These are phyloP conservation scores for Ptychoptera contaminata DNA, from an alignment of 2,888 invertebrate species.

Conservation along the genomic window DNA sequence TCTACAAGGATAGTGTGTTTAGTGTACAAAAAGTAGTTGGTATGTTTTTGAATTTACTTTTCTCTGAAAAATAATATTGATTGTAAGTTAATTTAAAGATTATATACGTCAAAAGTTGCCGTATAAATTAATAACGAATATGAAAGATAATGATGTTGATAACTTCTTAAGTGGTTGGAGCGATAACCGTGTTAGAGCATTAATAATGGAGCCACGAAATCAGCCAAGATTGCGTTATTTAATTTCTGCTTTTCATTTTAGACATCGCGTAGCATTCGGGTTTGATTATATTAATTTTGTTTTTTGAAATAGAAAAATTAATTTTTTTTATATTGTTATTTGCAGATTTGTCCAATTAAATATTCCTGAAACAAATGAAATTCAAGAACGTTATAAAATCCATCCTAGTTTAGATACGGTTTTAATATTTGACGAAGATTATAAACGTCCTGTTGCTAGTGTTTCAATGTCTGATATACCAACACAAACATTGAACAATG, in stretches of 20 bases:
- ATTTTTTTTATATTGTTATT: conserved; percentile 1
- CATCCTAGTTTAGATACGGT: conserved; percentile 61
- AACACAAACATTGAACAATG: conserved; percentile 70
- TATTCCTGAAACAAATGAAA: conserved; percentile 41
- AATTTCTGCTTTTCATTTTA: conserved; percentile 72
- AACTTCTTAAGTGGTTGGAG: conserved; percentile 74
- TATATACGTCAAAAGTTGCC: conserved; percentile 82
- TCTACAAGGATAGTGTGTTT: conserved; percentile 68
- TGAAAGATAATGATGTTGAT: conserved; percentile 59
- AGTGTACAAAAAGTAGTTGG: conserved; percentile 69
- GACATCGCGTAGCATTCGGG: conserved; percentile 77
- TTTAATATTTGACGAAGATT: conserved; percentile 80
- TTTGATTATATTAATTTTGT: conserved; percentile 28
- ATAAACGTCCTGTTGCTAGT: conserved; percentile 63
- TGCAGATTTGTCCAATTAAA: conserved; percentile 52
- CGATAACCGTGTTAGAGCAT: conserved; percentile 80
- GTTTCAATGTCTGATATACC: conserved; percentile 84
- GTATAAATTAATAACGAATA: conserved; percentile 51
- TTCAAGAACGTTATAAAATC: conserved; percentile 54
- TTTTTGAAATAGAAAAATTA: conserved; percentile 15
- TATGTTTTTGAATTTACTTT: conserved; percentile 20
- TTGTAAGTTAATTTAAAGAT: conserved; percentile 35
- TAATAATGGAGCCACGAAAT: conserved; percentile 69
- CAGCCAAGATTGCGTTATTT: conserved; percentile 72
- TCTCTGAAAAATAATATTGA: background rate